A percentile compares a stretch with the other conserved stretches of the same genome.
Evolutionary conservation across 2,797 vertebrate genomes (phyloP).

Genomic region (Eulemur albifrons): DNA sequence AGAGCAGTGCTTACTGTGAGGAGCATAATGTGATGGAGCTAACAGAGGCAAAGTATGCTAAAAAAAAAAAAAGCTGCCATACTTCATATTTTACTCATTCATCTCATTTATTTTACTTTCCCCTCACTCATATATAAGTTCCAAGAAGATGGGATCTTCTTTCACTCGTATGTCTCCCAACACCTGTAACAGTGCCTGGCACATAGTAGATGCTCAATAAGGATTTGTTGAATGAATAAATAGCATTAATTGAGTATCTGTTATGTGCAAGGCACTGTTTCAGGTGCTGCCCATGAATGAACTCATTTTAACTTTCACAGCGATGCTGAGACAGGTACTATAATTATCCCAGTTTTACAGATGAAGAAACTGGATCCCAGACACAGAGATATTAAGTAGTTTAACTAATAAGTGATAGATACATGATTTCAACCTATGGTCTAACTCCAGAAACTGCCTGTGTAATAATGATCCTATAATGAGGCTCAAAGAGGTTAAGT

Average conservation of each 20-base stretch:
- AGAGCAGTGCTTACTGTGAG: not conserved
- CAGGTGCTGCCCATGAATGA: not conserved
- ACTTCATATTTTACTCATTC: conserved; percentile 5
- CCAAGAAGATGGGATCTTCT: not conserved
- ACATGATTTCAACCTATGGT: not conserved
- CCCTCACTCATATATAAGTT: not conserved
- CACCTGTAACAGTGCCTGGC: not conserved
- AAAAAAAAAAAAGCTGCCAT: not conserved
- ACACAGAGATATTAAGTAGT: conserved; percentile 23
- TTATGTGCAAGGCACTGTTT: not conserved
- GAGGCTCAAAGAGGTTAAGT: conserved; percentile 2
- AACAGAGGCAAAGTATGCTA: not conserved
- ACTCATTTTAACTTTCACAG: conserved; percentile 20
- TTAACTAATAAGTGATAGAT: not conserved
- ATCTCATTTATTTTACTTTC: not conserved
- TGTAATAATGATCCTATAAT: not conserved
- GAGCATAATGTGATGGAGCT: not conserved
- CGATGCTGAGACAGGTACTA: not conserved
- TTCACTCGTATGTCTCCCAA: not conserved
- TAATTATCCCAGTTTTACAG: conserved; percentile 9
- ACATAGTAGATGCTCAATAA: not conserved
- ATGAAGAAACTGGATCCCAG: conserved; percentile 15
- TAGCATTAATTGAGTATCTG: not conserved
- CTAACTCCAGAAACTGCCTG: not conserved
- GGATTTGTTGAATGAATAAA: conserved; percentile 11